phyloP scores from a whole-genome alignment of 1,140 invertebrate genomes.

The Thaumatotibia leucotreta region DNA sequence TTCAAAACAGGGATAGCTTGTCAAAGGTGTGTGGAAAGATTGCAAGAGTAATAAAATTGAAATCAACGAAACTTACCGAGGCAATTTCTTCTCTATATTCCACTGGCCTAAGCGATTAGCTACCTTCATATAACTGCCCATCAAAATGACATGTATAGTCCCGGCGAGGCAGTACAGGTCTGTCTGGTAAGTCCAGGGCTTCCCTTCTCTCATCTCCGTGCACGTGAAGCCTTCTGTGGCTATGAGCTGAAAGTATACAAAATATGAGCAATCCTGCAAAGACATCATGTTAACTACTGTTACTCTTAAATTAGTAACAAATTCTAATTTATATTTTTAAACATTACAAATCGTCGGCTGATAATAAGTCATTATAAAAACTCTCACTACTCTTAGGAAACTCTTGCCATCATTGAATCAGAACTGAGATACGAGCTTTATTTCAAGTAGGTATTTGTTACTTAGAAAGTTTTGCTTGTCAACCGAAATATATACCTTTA shows the following conservation, averaged over 20 bases:
- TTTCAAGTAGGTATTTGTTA: no score
- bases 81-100: constrained; percentile 82
- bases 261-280: neutral
- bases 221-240: constrained; percentile 88
- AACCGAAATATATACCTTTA: no score
- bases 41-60: neutral
- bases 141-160: constrained; percentile 89
- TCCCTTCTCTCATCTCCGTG: constrained; percentile 90
- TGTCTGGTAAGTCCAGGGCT: constrained; percentile 95
- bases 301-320: neutral
- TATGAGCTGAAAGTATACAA: constrained; percentile 72
- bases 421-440: no score
- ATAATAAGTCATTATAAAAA: no score
- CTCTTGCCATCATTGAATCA: no score
- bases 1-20: no score
- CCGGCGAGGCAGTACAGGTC: constrained; percentile 93
- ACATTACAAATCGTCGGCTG: no score
- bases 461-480: no score
- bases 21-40: neutral
- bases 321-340: neutral
- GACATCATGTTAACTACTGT: no score
- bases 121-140: constrained; percentile 92
- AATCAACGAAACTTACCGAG: constrained; percentile 78
- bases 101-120: constrained; percentile 80
- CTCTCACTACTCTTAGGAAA: no score